phyloP scores from a whole-genome alignment of 1,140 invertebrate species.

The Hylaeus volcanicus region DNA sequence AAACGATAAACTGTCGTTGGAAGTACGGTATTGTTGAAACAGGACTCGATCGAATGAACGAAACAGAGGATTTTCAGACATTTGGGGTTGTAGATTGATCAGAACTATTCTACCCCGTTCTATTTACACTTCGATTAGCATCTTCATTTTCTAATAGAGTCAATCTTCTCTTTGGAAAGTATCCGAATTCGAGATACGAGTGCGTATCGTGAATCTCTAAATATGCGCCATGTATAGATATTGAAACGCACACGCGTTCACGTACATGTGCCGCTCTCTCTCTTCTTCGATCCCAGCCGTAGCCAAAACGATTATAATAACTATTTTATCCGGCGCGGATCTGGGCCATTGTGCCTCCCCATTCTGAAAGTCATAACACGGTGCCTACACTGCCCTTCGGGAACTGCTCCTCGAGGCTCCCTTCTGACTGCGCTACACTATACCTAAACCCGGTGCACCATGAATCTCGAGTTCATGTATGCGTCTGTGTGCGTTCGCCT shows the following conservation, averaged over 20 bases:
- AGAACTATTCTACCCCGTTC: too few species aligned
- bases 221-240: slow-evolving; percentile 2
- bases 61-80: too few species aligned
- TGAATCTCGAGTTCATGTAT: slow-evolving; percentile 70
- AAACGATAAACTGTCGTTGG: too few species aligned
- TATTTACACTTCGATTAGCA: slow-evolving; percentile 54
- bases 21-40: too few species aligned
- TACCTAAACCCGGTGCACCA: slow-evolving; percentile 61
- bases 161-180: slow-evolving; percentile 66
- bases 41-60: too few species aligned
- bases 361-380: slow-evolving; percentile 81
- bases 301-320: slow-evolving; percentile 80
- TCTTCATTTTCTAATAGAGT: slow-evolving; percentile 68
- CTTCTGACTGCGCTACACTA: slow-evolving; percentile 41
- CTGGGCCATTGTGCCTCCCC: slow-evolving; percentile 80
- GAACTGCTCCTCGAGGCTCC: slow-evolving; percentile 67
- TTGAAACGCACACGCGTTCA: slow-evolving; percentile 1
- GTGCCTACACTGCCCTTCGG: slow-evolving; percentile 74
- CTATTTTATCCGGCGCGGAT: slow-evolving; percentile 80
- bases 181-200: slow-evolving; percentile 32
- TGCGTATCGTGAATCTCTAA: slow-evolving; percentile 26
- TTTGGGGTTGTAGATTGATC: too few species aligned
- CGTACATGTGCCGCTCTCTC: slow-evolving; percentile 4
- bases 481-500: slow-evolving; percentile 20
- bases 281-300: slow-evolving; percentile 52